Base-by-base conservation (phyloP, 2,113 vertebrate species). In the Pseudorectes ferrugineus region DNA sequence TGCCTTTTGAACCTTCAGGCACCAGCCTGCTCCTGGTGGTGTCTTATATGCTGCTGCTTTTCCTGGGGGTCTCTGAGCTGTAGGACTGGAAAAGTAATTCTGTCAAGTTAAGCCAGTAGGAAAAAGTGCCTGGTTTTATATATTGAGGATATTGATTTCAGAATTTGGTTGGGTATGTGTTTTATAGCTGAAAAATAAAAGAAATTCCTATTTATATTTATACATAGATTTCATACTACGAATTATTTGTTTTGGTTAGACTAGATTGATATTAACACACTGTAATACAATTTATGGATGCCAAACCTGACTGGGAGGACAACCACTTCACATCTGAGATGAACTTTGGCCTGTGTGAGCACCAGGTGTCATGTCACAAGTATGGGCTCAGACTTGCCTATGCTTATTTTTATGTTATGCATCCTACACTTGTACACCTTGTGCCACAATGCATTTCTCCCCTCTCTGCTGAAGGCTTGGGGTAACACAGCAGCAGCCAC, bases 331-430 rank as follows among this genome's bases (percentile, higher is more conserved):
- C 22, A 45, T 12, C 9, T 40, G 72, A 40, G n/a, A 11, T 48
- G 36, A 42, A 1, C 38, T 72, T 31, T 16, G 58, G 40, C 45
- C 48, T 28, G n/a, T 15, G n/a, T 48, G 45, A 89, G 48, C 28
- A 19, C 1, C 1, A 7, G 1, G 2, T 29, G 2, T 55, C 31
- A 3, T 1, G 5, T 16, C 55, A 33, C 20, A 67, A 62, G 20
- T 28, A 2, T 10, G 23, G 40, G 68, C 70, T 62, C 73, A 55
- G 65, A 24, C 14, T 38, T 15, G 13, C 9, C 58, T 18, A 2
- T 45, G 42, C 17, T 12, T 36, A 6, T 43, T 49, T 12, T 66
- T 38, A 2, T 7, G 10, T 21, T 9, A 0, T 3, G 4, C 2
- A 2, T 55, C 51, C 33, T 3, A 2, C 12, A 4, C 5, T 1